A percentile compares a stretch with the other conserved stretches of the same genome.
Conservation (phyloP, 2,888 invertebrate species). For the Caenorhabditis doughertyi region DNA sequence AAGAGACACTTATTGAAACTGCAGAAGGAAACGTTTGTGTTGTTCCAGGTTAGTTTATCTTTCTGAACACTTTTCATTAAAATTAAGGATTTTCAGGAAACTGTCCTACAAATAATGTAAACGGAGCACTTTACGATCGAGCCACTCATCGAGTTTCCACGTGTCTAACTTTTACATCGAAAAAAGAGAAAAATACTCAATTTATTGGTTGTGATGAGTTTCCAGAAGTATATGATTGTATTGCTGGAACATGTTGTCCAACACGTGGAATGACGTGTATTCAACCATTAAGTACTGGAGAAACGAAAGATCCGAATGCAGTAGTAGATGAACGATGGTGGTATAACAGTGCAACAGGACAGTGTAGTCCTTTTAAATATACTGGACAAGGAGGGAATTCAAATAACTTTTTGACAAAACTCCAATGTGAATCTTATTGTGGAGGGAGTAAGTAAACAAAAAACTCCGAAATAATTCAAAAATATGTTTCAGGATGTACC, state of each 20-base stretch:
- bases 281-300: constrained; percentile 70
- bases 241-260: constrained; percentile 79
- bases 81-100: constrained; percentile 63
- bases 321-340: constrained; percentile 69
- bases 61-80: not conserved
- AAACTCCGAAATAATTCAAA: not conserved
- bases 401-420: constrained; percentile 75
- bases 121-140: constrained; percentile 74
- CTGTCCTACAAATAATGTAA: constrained; percentile 77
- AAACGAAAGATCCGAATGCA: constrained; percentile 12
- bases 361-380: constrained; percentile 74
- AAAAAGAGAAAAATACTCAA: constrained; percentile 36
- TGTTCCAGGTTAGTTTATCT: constrained; percentile 60
- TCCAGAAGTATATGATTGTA: constrained; percentile 79
- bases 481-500: constrained; percentile 31
- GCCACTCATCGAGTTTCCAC: constrained; percentile 74
- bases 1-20: constrained; percentile 69
- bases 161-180: constrained; percentile 73
- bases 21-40: constrained; percentile 80
- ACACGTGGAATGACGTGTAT: constrained; percentile 76
- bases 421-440: constrained; percentile 78
- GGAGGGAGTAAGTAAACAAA: constrained; percentile 20
- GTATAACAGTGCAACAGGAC: constrained; percentile 70
- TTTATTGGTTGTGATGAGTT: constrained; percentile 80
- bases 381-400: constrained; percentile 77